Evolutionary conservation across 2,888 invertebrate species (phyloP), one percentile per base, ranked within the genome.

Genomic region (Epinotia brunnichana): DNA sequence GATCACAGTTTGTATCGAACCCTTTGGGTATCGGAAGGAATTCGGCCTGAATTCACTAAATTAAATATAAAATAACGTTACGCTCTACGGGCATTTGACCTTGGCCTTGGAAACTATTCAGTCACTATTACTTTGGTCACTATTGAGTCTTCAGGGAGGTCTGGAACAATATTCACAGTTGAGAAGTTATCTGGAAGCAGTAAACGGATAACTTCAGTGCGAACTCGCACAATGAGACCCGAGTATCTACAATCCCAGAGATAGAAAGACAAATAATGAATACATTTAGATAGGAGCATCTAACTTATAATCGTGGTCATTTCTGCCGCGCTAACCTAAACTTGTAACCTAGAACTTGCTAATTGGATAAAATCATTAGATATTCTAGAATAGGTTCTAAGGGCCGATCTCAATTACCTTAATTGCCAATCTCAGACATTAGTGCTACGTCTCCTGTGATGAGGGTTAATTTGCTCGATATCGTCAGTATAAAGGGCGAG

Each of bases 391-490:
- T 19, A 15, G 19, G 24, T 39, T 21, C 29, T 53, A 51, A 48
- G 19, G 41, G 17, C 63, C 39, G 71, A 44, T 54, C 64, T 60
- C 67, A 72, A 68, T 67, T 67, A 67, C 48, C 61, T 51, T 68
- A 72, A 72, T 68, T 72, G 72, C 67, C 67, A 62, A 68, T 62
- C 61, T 62, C 11, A 17, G 48, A 17, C 56, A 39, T 56, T 21
- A 51, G 5, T 60, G 17, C 48, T 35, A 35, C 35, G 44, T 56
- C 4, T 10, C 17, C 44, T 19, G 11, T 54, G 24, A 61, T 54
- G 54, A 61, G 44, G 44, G 61, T 19, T 60, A 67, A 35, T 71
- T 54, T 54, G 41, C 29, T 53, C 41, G 3, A 61, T 48, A n/a
- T 35, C 19, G 10, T 11, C 35, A 21, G 21, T 48, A 10, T 29